Conservation (phyloP, 2,113 vertebrate species). For the Silurus glanis region DNA sequence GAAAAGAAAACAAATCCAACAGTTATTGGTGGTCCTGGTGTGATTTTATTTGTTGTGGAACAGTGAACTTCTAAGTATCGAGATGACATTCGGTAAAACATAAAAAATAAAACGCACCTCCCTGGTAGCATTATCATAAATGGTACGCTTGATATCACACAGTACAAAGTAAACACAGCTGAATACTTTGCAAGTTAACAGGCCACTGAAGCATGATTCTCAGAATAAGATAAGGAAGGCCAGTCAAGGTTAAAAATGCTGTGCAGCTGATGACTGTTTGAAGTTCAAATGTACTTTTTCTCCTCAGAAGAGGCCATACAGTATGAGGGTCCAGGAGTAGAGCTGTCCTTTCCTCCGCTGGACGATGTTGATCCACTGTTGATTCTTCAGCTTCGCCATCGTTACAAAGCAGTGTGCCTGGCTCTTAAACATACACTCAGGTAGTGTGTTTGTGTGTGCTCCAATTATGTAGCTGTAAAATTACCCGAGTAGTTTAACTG, state of each 20-base stretch:
- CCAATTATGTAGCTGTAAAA: background rate
- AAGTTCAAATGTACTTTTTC: background rate
- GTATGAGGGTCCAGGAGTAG: constrained; percentile 78
- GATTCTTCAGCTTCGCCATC: constrained; percentile 76
- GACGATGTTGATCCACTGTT: constrained; percentile 74
- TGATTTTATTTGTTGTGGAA: no score
- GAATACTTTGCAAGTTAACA: background rate
- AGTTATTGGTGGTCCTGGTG: no score
- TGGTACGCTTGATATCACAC: background rate
- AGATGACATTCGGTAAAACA: no score
- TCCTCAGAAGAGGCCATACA: constrained; percentile 70
- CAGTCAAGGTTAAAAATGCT: background rate
- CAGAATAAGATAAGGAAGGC: background rate
- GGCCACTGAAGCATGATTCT: no score
- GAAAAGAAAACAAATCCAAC: no score
- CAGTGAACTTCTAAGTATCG: no score
- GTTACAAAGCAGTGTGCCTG: constrained; percentile 76
- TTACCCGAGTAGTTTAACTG: background rate
- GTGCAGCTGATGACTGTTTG: background rate
- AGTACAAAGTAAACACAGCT: background rate
- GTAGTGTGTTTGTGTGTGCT: constrained; percentile 49
- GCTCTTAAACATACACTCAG: constrained; percentile 78
- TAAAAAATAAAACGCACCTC: background rate
- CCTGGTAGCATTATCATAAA: background rate
- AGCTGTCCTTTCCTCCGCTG: constrained; percentile 70